Percentiles rank a stretch among this genome's conserved stretches.
phyloP scores from a whole-genome alignment of 2,797 vertebrate genomes.

The Lacerta agilis region DNA sequence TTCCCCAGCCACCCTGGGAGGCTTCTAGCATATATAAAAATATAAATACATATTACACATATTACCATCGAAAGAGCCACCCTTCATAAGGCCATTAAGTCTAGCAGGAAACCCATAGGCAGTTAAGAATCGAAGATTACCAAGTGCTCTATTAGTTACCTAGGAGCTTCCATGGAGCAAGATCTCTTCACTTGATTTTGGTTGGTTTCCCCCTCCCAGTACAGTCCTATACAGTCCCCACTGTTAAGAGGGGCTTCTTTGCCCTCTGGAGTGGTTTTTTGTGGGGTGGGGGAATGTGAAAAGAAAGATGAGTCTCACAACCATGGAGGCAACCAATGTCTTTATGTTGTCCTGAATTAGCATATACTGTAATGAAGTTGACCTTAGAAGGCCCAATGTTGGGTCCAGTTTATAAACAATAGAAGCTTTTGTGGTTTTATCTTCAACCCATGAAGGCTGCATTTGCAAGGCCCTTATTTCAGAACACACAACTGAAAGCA shows the following conservation, averaged over 20 bases:
- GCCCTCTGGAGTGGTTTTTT: neutral
- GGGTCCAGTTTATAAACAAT: neutral
- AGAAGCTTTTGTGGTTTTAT: neutral
- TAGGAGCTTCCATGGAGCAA: neutral
- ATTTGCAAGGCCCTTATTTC: neutral
- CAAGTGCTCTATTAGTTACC: neutral
- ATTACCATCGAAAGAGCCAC: no score
- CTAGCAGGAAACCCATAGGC: no score
- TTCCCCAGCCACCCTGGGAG: no score
- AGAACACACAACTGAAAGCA: neutral
- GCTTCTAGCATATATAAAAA: no score
- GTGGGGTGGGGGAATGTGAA: neutral
- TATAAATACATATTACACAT: no score
- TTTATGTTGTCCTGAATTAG: neutral
- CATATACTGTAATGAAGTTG: neutral
- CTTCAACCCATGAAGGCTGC: neutral
- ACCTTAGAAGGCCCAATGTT: neutral
- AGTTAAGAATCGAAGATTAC: no score
- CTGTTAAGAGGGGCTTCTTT: neutral
- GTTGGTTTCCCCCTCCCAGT: neutral
- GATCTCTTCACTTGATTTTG: neutral
- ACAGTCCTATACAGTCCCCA: neutral
- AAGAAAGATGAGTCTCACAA: no score
- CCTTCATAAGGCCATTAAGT: no score
- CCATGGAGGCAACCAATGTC: no score